Base-by-base conservation (phyloP, 2,888 invertebrate species). In the Branchellion lobata region DNA sequence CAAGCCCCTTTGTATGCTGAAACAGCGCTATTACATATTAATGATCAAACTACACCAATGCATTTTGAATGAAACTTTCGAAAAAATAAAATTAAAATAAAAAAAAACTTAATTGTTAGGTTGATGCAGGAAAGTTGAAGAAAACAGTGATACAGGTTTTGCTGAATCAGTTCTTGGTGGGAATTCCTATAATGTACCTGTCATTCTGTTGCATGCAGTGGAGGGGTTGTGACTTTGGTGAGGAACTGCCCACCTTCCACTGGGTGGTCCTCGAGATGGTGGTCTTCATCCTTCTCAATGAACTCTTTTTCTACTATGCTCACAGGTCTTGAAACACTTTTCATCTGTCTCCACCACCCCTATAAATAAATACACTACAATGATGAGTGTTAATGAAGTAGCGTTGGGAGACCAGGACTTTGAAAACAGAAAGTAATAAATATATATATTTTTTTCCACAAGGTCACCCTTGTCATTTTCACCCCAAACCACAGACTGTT, bases 241-340 rank as follows among this genome's bases (percentile, higher is more conserved):
- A 91, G 33, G 91, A 91, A 83, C 87, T 94, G 80, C 93, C 94
- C 0, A 92, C 92, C 31, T 92, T 93, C 85, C 92, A 92, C 83
- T 92, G 92, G 92, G 92, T 91, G 1, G 88, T 93, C 68, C 90
- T 92, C 77, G 92, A 94, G 87, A 88, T 94, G 80, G 91, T 91
- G 0, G 89, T 93, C 73, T 92, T 91, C 86, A 91, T 92, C 83
- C 86, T 93, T 31, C 90, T 92, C 84, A 93, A 93, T 86, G 94
- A 94, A 88, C 89, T 93, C 83, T 91, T 91, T 79, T 94, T 94
- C 87, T 94, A 94, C 86, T 94, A 94, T 86, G 92, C 92, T 14
- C 94, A 94, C 88, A 91, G 93, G 90, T 92, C 3, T n/a, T 24
- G n/a, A n/a, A n/a, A n/a, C n/a, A n/a, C n/a, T n/a, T n/a, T n/a